A percentile compares a stretch with the other conserved stretches of the same genome.
These are phyloP conservation scores for Pasiphila rectangulata DNA, from an alignment of 2,888 invertebrate genomes.

Conservation along the genomic window DNA sequence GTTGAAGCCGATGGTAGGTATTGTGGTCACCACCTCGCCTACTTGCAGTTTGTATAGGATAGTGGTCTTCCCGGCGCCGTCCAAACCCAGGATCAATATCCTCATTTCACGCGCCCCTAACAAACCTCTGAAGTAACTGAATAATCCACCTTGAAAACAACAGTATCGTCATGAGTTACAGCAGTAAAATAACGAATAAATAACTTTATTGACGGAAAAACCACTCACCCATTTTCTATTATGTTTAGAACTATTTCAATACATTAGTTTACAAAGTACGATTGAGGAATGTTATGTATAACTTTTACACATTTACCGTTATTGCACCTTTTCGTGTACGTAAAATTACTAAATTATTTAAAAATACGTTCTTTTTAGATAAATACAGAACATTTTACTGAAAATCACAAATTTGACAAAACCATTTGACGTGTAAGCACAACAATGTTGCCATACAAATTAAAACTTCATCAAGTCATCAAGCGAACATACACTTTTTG, in stretches of 20 bases:
- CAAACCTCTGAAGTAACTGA: conserved; percentile 97
- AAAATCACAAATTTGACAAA: conserved; percentile 36
- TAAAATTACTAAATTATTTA: not conserved
- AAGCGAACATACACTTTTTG: no score
- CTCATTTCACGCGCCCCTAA: conserved; percentile 98
- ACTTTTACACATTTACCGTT: conserved; percentile 42
- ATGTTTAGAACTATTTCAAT: conserved; percentile 60
- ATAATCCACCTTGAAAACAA: conserved; percentile 89
- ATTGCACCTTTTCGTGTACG: conserved; percentile 25
- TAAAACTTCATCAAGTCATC: not conserved
- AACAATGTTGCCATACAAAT: conserved; percentile 39
- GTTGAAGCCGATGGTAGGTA: conserved; percentile 99
- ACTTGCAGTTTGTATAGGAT: conserved; percentile 99
- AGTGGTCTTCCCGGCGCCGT: conserved; percentile 99
- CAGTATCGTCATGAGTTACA: conserved; percentile 22
- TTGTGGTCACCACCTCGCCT: conserved; percentile 98
- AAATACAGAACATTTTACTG: conserved; percentile 55
- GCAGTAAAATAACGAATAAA: conserved; percentile 28
- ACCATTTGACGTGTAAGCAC: conserved; percentile 65
- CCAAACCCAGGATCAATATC: conserved; percentile 97
- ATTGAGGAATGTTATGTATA: conserved; percentile 51
- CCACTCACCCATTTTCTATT: conserved; percentile 71
- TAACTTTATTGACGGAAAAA: conserved; percentile 39
- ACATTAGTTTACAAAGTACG: conserved; percentile 61
- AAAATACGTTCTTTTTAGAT: conserved; percentile 37